Evolutionary conservation across 2,113 vertebrate species (phyloP).

Genomic region (Thomomys bottae): DNA sequence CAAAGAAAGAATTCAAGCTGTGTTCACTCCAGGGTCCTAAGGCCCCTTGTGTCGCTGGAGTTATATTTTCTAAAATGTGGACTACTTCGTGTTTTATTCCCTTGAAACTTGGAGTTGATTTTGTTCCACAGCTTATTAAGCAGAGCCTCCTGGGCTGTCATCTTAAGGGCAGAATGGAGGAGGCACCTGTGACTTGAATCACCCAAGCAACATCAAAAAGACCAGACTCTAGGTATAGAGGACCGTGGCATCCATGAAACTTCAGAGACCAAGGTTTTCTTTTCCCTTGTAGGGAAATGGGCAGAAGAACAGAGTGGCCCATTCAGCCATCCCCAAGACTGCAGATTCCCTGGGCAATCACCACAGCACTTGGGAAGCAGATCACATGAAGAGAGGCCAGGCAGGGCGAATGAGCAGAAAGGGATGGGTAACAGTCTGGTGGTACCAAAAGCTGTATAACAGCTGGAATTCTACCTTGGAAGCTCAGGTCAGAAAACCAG

Average conservation of each 20-base stretch:
- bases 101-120: background rate
- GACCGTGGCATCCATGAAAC: background rate
- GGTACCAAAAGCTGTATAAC: background rate
- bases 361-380: background rate
- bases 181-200: background rate
- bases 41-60: background rate
- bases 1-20: background rate
- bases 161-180: background rate
- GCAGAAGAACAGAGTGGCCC: background rate
- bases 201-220: background rate
- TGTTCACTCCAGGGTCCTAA: background rate
- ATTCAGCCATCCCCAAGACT: background rate
- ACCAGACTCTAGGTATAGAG: background rate
- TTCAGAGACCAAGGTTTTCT: background rate
- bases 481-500: background rate
- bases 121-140: background rate
- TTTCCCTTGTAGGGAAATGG: background rate
- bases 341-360: background rate
- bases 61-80: background rate
- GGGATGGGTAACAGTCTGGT: background rate
- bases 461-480: too few species aligned
- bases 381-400: background rate
- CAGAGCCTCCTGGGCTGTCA: background rate
- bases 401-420: fast-evolving
- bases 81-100: background rate